phyloP scores from a whole-genome alignment of 2,888 invertebrate genomes.

The Boloria selene region DNA sequence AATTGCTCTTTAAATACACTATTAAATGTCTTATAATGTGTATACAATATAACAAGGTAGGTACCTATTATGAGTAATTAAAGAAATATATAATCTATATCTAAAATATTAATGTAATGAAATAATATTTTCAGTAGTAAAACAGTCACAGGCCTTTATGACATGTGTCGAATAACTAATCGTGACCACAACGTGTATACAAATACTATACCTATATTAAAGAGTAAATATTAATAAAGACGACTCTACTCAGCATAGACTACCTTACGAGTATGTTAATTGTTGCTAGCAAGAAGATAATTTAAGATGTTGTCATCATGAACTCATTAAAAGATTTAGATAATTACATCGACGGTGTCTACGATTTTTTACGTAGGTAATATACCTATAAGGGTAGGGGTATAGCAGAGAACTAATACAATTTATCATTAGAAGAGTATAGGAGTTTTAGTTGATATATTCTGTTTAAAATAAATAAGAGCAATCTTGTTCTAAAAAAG shows the following conservation, averaged over 20 bases:
- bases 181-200: conserved; percentile 25
- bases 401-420: too few species aligned
- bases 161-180: conserved; percentile 43
- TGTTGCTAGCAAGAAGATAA: background rate
- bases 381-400: too few species aligned
- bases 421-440: background rate
- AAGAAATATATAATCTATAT: too few species aligned
- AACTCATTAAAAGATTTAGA: background rate
- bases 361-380: too few species aligned
- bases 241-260: conserved; percentile 3
- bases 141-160: conserved; percentile 28
- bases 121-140: background rate
- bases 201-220: conserved; percentile 33
- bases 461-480: conserved; percentile 5
- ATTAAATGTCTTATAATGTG: conserved; percentile 1
- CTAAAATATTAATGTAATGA: background rate
- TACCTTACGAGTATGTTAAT: conserved; percentile 1
- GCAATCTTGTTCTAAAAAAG: conserved; percentile 15
- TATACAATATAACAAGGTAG: background rate
- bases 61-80: background rate
- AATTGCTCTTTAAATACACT: conserved; percentile 9
- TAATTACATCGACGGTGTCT: too few species aligned
- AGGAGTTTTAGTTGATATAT: background rate
- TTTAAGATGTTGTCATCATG: background rate
- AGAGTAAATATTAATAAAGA: conserved; percentile 26